Base-by-base conservation (phyloP, 2,888 invertebrate species). In the Tetragonula carbonaria region DNA sequence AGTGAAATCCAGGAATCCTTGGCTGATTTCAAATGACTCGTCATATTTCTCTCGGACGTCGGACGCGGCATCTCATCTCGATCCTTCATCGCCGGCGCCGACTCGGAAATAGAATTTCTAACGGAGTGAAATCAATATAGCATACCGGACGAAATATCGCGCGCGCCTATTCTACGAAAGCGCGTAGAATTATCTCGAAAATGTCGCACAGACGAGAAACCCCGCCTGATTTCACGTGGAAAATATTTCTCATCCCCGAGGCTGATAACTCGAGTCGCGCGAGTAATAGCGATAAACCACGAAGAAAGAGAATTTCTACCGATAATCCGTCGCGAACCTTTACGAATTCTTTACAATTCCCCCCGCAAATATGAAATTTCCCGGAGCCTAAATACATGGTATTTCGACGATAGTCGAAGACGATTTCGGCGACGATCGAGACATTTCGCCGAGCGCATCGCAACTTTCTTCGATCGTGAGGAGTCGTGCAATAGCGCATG, bases 1-100 rank as follows among this genome's bases (percentile, higher is more conserved):
- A 82, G 86, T 86, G 86, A 86, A 85, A 86, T 82, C 67, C 59
- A n/a, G 38, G 55, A 51, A 80, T 55, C 45, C 23, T 23, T n/a
- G 50, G 18, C 23, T n/a, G 73, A 45, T 72, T 76, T 68, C 76
- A 62, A 76, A 62, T 62, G 73, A 73, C 73, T 72, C 65, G 55
- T 28, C 65, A 18, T n/a, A 45, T 78, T 78, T 33, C 66, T 55
- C 67, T n/a, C 45, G 45, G n/a, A 2, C 45, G n/a, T 33, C n/a
- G 59, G 67, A n/a, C 28, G 6, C 51, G 68, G 16, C 33, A 33
- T 3, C n/a, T 28, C 51, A 45, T 59, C 51, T 33, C 59, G 55
- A 57, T 59, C n/a, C 57, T 57, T 70, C 68, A 16, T 51, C 23
- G 23, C 38, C 74, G n/a, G n/a, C 74, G 55, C 23, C 38, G 55